Percentiles rank a stretch among this genome's conserved stretches.
Evolutionary conservation across 2,888 invertebrate genomes (phyloP).

Genomic region (Lacanobia oleracea): DNA sequence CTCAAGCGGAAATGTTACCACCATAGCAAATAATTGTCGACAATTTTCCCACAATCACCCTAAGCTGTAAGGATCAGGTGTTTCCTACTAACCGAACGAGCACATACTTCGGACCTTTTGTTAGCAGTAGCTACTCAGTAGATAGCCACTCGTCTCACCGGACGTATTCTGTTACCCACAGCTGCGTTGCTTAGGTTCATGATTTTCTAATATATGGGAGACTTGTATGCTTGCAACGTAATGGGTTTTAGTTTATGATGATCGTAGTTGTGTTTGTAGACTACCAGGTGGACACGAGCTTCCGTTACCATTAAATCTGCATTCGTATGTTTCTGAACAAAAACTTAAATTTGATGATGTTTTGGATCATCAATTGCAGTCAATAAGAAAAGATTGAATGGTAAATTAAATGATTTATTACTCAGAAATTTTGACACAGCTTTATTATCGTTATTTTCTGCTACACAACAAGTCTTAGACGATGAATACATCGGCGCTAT

Average conservation of each 20-base stretch:
- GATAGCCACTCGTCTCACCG: conserved; percentile 60
- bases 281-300: background rate
- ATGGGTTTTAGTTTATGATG: conserved; percentile 8
- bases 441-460: conserved; percentile 10
- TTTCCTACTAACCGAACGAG: conserved; percentile 52
- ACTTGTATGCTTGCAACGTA: conserved; percentile 7
- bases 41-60: conserved; percentile 55
- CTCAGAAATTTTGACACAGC: background rate
- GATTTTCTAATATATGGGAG: conserved; percentile 47
- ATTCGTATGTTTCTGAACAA: background rate
- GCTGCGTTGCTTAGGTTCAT: conserved; percentile 53
- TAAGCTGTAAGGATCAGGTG: conserved; percentile 58
- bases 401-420: background rate
- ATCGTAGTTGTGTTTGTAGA: background rate
- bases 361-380: background rate
- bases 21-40: conserved; percentile 32
- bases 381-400: background rate
- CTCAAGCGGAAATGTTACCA: conserved; percentile 33
- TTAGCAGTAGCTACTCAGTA: conserved; percentile 57
- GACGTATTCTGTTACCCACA: conserved; percentile 67
- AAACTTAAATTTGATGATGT: background rate
- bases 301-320: background rate
- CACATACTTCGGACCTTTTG: conserved; percentile 59
- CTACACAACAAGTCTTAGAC: conserved; percentile 33
- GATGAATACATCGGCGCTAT: conserved; percentile 30